These are phyloP conservation scores for Spermophilus dauricus DNA, from an alignment of 2,113 vertebrate species.

Conservation along the genomic window DNA sequence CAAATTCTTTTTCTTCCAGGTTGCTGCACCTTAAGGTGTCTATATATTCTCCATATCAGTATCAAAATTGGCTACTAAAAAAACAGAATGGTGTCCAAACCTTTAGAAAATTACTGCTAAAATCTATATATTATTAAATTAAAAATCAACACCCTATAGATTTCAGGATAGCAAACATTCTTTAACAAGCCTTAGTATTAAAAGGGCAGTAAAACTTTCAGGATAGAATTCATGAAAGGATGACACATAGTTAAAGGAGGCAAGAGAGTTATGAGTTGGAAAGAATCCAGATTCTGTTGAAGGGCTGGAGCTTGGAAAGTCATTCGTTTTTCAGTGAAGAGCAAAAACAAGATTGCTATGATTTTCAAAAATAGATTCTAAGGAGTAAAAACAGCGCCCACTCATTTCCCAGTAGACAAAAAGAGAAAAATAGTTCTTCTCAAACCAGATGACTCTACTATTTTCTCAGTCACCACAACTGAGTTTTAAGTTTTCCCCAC, in stretches of 20 bases:
- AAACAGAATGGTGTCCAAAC: constrained; percentile 37
- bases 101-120: constrained; percentile 51
- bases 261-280: constrained; percentile 61
- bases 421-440: neutral
- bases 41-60: neutral
- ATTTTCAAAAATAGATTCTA: neutral
- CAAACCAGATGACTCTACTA: neutral
- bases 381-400: neutral
- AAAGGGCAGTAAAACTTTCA: constrained; percentile 56
- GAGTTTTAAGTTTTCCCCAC: constrained; percentile 36
- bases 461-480: neutral
- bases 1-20: neutral
- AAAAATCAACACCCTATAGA: constrained; percentile 40
- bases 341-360: neutral
- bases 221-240: constrained; percentile 44
- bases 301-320: constrained; percentile 10
- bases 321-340: neutral
- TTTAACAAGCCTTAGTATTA: constrained; percentile 49
- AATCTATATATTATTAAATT: constrained; percentile 16
- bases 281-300: constrained; percentile 43
- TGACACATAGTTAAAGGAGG: neutral
- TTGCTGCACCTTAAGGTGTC: constrained; percentile 8
- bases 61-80: constrained; percentile 33
- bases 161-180: constrained; percentile 40
- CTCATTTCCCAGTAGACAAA: neutral